phyloP scores from a whole-genome alignment of 2,113 vertebrate species.

The Candoia aspera region DNA sequence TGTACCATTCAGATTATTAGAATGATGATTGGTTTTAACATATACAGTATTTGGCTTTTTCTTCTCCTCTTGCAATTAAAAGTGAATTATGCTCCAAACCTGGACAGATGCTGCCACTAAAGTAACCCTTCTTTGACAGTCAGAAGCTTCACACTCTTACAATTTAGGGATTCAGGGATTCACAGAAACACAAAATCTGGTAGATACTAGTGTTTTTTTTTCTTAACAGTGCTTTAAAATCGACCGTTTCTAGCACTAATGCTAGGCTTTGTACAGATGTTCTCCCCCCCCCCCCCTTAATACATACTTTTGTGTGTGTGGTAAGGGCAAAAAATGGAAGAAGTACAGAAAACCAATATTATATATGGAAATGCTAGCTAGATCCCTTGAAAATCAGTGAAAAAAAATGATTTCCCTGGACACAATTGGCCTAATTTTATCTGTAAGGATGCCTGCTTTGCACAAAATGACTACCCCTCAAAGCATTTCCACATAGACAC shows the following conservation, averaged over 20 bases:
- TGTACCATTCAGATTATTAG: neutral
- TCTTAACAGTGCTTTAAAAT: neutral
- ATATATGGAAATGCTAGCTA: neutral
- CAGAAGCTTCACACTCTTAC: neutral
- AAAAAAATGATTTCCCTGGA: neutral
- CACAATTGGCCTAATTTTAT: neutral
- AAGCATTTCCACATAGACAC: neutral
- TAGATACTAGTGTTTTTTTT: neutral
- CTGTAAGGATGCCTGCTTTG: neutral
- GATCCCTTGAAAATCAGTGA: neutral
- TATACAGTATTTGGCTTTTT: neutral
- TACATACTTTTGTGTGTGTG: neutral
- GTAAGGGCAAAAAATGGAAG: neutral
- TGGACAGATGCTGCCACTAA: neutral
- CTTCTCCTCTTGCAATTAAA: no score
- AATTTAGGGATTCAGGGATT: neutral
- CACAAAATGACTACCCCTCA: neutral
- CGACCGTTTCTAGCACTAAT: neutral
- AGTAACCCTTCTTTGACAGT: neutral
- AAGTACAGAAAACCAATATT: neutral
- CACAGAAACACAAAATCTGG: no score
- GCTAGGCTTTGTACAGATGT: neutral
- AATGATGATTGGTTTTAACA: neutral
- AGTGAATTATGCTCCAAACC: neutral
- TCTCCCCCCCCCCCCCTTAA: neutral